A percentile compares a stretch with the other conserved stretches of the same genome.
Evolutionary conservation across 2,797 vertebrate species (phyloP).

Genomic region (Danio albolineatus): DNA sequence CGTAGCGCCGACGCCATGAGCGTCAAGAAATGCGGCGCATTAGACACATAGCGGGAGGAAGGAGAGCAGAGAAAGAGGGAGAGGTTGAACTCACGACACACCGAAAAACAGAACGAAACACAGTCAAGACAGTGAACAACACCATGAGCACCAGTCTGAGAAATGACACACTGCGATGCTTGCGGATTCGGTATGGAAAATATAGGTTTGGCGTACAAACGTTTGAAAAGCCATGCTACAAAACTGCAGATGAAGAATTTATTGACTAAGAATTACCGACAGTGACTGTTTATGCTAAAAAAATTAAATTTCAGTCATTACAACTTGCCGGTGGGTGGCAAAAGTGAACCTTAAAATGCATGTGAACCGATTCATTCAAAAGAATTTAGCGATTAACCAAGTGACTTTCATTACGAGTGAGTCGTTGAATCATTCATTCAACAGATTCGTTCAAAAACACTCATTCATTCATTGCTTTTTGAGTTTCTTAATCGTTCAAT

Average conservation of each 20-base stretch:
- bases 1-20: constrained; percentile 77
- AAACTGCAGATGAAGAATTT: neutral
- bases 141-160: constrained; percentile 67
- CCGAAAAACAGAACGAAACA: constrained; percentile 74
- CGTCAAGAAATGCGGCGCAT: constrained; percentile 76
- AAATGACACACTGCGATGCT: constrained; percentile 72
- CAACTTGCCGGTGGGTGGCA: neutral
- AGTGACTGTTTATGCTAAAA: neutral
- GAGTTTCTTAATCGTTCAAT: too few relatives aligned
- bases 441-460: too few relatives aligned
- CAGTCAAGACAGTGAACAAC: constrained; percentile 73
- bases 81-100: constrained; percentile 82
- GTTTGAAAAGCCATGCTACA: neutral
- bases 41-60: constrained; percentile 71
- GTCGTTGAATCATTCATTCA: neutral
- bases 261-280: neutral
- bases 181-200: neutral
- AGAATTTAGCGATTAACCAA: too few relatives aligned
- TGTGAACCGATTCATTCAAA: too few relatives aligned
- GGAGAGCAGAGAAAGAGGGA: constrained; percentile 75
- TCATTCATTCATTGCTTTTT: too few relatives aligned
- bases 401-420: too few relatives aligned
- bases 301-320: too few relatives aligned
- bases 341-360: too few relatives aligned
- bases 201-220: neutral